Evolutionary conservation across 1,140 invertebrate species (phyloP).

Genomic region (Megalonaias nervosa): DNA sequence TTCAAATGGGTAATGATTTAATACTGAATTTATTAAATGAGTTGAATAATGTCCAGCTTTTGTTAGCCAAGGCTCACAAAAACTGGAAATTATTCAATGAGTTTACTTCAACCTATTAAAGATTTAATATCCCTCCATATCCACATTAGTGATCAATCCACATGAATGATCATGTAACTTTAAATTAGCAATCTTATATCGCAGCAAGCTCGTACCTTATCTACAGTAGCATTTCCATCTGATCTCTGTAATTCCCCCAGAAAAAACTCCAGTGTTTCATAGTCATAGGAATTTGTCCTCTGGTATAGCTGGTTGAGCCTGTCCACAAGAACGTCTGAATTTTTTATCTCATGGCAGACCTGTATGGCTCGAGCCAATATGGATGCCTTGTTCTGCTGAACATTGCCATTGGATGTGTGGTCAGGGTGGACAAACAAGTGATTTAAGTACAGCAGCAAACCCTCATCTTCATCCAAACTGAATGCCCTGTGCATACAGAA

Average conservation of each 20-base stretch:
- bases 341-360: slow-evolving; percentile 38
- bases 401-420: neutral
- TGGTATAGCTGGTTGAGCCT: slow-evolving; percentile 46
- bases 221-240: slow-evolving; percentile 14
- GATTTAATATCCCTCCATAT: too few species aligned
- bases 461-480: slow-evolving; percentile 51
- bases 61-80: too few species aligned
- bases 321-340: slow-evolving; percentile 33
- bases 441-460: slow-evolving; percentile 53
- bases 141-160: too few species aligned
- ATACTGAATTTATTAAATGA: too few species aligned
- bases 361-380: slow-evolving; percentile 26
- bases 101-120: too few species aligned
- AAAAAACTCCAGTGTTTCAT: slow-evolving; percentile 57
- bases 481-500: slow-evolving; percentile 47
- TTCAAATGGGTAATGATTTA: too few species aligned
- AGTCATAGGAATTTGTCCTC: slow-evolving; percentile 56
- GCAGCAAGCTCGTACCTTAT: neutral
- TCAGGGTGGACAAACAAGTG: slow-evolving; percentile 42
- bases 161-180: too few species aligned
- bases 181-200: too few species aligned
- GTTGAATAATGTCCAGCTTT: too few species aligned
- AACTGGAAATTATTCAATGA: too few species aligned
- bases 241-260: slow-evolving; percentile 46
- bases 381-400: slow-evolving; percentile 11